These are phyloP conservation scores for Capitella teleta DNA, from an alignment of 1,140 invertebrate species.

Conservation along the genomic window DNA sequence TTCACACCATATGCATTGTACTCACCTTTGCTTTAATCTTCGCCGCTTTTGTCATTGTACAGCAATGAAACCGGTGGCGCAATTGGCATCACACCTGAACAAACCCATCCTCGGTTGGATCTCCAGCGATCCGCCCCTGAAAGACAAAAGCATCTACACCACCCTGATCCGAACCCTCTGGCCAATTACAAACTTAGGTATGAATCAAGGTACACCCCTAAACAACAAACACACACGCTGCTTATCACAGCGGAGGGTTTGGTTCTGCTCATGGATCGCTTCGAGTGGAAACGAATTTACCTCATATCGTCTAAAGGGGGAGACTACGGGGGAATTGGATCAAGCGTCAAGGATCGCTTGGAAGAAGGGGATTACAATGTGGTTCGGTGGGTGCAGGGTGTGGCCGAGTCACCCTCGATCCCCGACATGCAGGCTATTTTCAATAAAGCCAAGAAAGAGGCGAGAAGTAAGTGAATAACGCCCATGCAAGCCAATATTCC, in stretches of 20 bases:
- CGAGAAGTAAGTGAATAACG: constrained; percentile 9
- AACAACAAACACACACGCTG: neutral
- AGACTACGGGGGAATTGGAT: constrained; percentile 1
- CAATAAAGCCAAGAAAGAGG: constrained; percentile 7
- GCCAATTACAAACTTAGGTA: constrained; percentile 24
- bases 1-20: no score
- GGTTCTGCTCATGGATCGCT: neutral
- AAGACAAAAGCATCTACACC: constrained; percentile 26
- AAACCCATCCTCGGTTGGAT: constrained; percentile 34
- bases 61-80: constrained; percentile 31
- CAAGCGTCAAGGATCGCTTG: neutral
- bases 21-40: neutral
- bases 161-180: constrained; percentile 28
- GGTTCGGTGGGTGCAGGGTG: neutral
- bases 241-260: constrained; percentile 3
- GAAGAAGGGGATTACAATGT: neutral
- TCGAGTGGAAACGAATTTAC: constrained; percentile 4
- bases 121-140: constrained; percentile 25
- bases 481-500: neutral
- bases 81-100: constrained; percentile 30
- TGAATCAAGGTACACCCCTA: neutral
- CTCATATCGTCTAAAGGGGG: constrained; percentile 2
- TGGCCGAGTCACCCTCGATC: neutral
- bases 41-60: neutral
- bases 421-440: neutral